Percentiles rank a stretch among this genome's conserved stretches.
phyloP scores from a whole-genome alignment of 1,140 invertebrate species.

The Mizuhopecten yessoensis region DNA sequence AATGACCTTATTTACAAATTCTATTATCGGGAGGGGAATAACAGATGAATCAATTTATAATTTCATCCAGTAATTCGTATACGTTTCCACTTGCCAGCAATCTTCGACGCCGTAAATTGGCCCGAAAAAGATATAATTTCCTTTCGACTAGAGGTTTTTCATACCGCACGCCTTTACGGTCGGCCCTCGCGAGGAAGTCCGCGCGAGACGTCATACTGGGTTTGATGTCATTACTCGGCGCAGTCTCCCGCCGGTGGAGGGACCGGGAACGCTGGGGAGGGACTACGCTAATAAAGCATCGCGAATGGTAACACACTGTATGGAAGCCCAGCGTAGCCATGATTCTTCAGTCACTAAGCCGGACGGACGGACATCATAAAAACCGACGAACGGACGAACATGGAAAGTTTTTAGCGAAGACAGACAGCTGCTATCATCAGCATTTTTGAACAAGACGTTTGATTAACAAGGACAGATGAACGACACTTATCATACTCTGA shows the following conservation, averaged over 20 bases:
- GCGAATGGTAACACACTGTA: neutral
- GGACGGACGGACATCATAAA: too few relatives aligned
- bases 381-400: too few relatives aligned
- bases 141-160: neutral
- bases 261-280: neutral
- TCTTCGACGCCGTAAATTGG: conserved; percentile 23
- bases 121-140: conserved; percentile 24
- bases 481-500: too few relatives aligned
- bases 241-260: neutral
- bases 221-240: neutral
- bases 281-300: neutral
- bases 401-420: too few relatives aligned
- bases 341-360: too few relatives aligned
- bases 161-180: conserved; percentile 1
- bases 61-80: neutral
- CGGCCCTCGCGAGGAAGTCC: neutral
- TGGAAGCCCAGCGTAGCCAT: neutral
- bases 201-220: neutral
- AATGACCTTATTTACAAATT: conserved; percentile 40
- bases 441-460: too few relatives aligned
- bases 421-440: too few relatives aligned
- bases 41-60: conserved; percentile 36
- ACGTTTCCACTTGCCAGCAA: neutral
- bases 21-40: neutral
- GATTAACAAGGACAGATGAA: too few relatives aligned